A percentile compares a stretch with the other conserved stretches of the same genome.
phyloP scores from a whole-genome alignment of 2,113 vertebrate species.

The Lycocorax pyrrhopterus region DNA sequence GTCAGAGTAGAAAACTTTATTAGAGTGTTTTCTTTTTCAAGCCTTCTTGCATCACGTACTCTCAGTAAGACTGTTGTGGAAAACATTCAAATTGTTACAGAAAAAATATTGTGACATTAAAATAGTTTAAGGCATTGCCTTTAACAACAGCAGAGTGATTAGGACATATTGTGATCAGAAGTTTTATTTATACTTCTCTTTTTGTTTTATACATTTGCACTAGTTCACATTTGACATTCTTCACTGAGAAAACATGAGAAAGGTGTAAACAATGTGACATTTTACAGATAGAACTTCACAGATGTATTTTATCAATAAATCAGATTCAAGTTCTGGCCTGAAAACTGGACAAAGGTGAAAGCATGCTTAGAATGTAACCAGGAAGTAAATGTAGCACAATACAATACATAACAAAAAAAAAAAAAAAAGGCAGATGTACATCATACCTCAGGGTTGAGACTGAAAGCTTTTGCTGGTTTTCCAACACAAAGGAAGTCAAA shows the following conservation, averaged over 20 bases:
- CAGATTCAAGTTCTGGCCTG: neutral
- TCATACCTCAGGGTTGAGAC: constrained; percentile 96
- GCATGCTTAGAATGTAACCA: neutral
- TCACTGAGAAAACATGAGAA: neutral
- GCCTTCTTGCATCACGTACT: neutral
- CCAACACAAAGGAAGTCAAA: constrained; percentile 97
- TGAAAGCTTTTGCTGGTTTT: constrained; percentile 97
- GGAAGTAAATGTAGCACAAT: neutral
- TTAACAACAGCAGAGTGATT: neutral
- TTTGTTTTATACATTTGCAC: neutral
- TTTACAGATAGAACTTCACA: neutral
- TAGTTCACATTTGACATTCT: neutral
- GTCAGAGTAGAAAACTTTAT: neutral
- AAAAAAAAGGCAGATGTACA: neutral
- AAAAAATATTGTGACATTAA: neutral
- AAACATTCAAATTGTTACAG: neutral
- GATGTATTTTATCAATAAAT: neutral
- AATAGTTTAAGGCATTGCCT: neutral
- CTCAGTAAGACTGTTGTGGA: neutral
- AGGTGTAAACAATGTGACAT: neutral
- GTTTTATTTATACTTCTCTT: neutral
- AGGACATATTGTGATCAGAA: neutral
- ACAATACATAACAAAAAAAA: neutral
- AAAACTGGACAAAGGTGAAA: neutral
- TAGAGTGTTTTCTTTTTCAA: neutral